These are phyloP conservation scores for Anarsia innoxiella DNA, from an alignment of 2,888 invertebrate species.

Conservation along the genomic window DNA sequence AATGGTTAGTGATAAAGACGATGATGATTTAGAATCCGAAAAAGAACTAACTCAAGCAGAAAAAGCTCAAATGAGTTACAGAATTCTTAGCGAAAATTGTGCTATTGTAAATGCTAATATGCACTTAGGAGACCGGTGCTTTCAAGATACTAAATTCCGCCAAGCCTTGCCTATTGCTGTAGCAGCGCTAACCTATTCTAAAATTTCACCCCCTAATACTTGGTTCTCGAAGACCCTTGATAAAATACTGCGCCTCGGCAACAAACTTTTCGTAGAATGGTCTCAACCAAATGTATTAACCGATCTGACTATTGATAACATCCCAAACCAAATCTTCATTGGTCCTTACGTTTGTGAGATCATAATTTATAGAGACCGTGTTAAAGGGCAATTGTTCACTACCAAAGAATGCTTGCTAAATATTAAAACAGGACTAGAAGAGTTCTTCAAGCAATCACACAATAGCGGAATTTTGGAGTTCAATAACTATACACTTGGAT, in stretches of 20 bases:
- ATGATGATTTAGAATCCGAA: slow-evolving; percentile 66
- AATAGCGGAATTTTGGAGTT: slow-evolving; percentile 74
- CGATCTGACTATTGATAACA: slow-evolving; percentile 68
- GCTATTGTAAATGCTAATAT: slow-evolving; percentile 75
- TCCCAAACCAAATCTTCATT: slow-evolving; percentile 72
- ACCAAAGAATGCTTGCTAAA: slow-evolving; percentile 69
- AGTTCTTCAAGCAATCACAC: slow-evolving; percentile 71
- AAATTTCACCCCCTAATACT: slow-evolving; percentile 77
- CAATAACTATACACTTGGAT: slow-evolving; percentile 71
- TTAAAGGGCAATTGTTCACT: slow-evolving; percentile 63
- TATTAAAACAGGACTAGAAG: slow-evolving; percentile 59
- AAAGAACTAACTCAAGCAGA: slow-evolving; percentile 61
- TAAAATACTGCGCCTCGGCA: slow-evolving; percentile 75
- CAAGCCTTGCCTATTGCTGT: slow-evolving; percentile 77
- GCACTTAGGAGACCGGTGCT: slow-evolving; percentile 75
- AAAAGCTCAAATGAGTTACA: slow-evolving; percentile 71
- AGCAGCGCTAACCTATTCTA: slow-evolving; percentile 77
- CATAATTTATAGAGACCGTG: slow-evolving; percentile 70
- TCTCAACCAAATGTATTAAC: slow-evolving; percentile 59
- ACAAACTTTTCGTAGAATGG: slow-evolving; percentile 74
- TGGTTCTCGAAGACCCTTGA: slow-evolving; percentile 76
- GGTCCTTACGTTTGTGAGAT: slow-evolving; percentile 76
- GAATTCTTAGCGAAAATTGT: slow-evolving; percentile 70
- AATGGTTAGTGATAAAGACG: slow-evolving; percentile 59
- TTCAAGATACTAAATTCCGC: slow-evolving; percentile 73